phyloP scores from a whole-genome alignment of 1,140 invertebrate species.

The Mercenaria mercenaria region DNA sequence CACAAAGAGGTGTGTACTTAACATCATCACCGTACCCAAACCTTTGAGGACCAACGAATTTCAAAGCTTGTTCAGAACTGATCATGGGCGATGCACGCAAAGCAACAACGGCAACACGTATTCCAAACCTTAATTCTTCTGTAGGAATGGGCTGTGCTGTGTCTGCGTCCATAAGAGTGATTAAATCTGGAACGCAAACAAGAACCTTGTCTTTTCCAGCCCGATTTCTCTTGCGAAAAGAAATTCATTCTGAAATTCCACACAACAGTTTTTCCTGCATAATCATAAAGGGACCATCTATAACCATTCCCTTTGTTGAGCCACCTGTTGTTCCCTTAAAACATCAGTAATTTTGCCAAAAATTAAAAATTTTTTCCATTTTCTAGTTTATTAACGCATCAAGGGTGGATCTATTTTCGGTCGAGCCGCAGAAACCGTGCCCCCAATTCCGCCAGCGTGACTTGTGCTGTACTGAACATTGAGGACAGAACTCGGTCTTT shows the following conservation, averaged over 20 bases:
- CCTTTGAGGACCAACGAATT: conserved; percentile 79
- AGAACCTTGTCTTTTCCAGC: conserved; percentile 43
- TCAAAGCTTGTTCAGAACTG: conserved; percentile 71
- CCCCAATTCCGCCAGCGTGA: conserved; percentile 79
- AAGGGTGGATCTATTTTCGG: conserved; percentile 72
- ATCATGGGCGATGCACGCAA: conserved; percentile 74
- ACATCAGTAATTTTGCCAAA: conserved; percentile 80
- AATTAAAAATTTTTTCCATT: conserved; percentile 63
- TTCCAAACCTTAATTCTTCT: conserved; percentile 80
- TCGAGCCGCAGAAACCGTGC: conserved; percentile 76
- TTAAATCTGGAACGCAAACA: conserved; percentile 80
- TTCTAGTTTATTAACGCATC: conserved; percentile 72
- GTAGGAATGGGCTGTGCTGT: conserved; percentile 79
- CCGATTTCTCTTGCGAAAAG: conserved; percentile 71
- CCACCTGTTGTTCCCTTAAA: conserved; percentile 78
- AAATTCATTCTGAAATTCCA: conserved; percentile 84
- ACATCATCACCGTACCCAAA: conserved; percentile 74
- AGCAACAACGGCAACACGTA: conserved; percentile 77
- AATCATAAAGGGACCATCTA: conserved; percentile 75
- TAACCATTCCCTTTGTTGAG: conserved; percentile 76
- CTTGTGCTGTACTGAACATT: conserved; percentile 75
- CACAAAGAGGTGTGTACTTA: conserved; percentile 46
- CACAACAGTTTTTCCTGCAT: conserved; percentile 54
- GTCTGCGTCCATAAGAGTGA: conserved; percentile 80
- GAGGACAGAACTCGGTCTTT: conserved; percentile 69